These are phyloP conservation scores for Prochilodus magdalenae DNA, from an alignment of 2,113 vertebrate genomes.

Conservation along the genomic window DNA sequence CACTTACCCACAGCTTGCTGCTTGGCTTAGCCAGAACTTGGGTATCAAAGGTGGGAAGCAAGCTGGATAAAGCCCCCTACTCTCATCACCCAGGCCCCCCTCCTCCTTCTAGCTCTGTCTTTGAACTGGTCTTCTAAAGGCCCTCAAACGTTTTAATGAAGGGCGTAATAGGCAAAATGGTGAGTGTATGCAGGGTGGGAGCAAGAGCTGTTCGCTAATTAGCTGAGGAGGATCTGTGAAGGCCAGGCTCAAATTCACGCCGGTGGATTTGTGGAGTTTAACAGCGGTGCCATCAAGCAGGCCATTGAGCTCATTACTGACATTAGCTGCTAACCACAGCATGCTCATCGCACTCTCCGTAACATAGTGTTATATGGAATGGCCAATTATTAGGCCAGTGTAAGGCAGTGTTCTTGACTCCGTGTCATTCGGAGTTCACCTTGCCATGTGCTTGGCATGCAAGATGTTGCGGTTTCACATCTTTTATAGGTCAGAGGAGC, in stretches of 20 bases:
- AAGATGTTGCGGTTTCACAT: background rate
- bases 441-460: slow-evolving; percentile 1
- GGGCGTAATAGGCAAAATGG: slow-evolving; percentile 32
- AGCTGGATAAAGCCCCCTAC: background rate
- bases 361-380: slow-evolving; percentile 13
- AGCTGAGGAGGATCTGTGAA: slow-evolving; percentile 7
- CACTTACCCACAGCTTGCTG: background rate
- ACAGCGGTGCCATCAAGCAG: slow-evolving; percentile 2
- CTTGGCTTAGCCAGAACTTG: background rate
- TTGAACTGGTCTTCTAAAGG: slow-evolving; percentile 31
- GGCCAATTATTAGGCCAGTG: slow-evolving; percentile 11
- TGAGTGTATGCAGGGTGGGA: background rate
- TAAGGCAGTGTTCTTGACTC: background rate
- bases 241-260: background rate
- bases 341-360: background rate
- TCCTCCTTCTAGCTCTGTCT: slow-evolving; percentile 1
- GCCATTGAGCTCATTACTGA: slow-evolving; percentile 14
- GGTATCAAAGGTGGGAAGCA: slow-evolving; percentile 1
- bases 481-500: background rate
- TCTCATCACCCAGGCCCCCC: background rate
- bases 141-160: slow-evolving; percentile 28
- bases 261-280: slow-evolving; percentile 9
- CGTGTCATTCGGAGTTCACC: background rate
- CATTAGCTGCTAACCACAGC: slow-evolving; percentile 1
- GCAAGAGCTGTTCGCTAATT: slow-evolving; percentile 13